phyloP scores from a whole-genome alignment of 2,888 invertebrate genomes.

The Athalia cordata region DNA sequence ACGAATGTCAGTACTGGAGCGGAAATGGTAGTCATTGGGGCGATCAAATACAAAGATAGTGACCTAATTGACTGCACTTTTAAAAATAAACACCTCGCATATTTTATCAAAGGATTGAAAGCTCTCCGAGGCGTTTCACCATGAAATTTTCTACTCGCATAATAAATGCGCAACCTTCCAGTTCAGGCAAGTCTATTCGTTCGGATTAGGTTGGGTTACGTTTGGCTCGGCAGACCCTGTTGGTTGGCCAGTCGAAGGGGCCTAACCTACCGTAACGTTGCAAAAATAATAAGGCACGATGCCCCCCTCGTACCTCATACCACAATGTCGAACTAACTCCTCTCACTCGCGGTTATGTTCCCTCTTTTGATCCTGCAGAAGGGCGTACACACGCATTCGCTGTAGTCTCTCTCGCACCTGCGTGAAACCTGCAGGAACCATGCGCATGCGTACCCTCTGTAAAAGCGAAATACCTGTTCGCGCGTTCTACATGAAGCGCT shows the following conservation, averaged over 20 bases:
- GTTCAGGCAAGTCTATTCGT: background rate
- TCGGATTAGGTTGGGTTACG: slow-evolving; percentile 28
- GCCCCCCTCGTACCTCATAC: background rate
- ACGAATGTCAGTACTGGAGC: slow-evolving; percentile 19
- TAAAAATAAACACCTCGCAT: slow-evolving; percentile 32
- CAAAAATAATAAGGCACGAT: slow-evolving; percentile 20
- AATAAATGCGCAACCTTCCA: slow-evolving; percentile 64
- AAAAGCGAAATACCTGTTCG: background rate
- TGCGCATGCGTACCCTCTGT: slow-evolving; percentile 14
- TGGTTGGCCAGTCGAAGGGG: background rate
- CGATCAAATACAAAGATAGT: slow-evolving; percentile 30
- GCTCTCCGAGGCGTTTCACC: slow-evolving; percentile 63
- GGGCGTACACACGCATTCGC: background rate
- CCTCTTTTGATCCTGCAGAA: background rate
- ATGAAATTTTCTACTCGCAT: slow-evolving; percentile 71
- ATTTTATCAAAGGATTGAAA: slow-evolving; percentile 69
- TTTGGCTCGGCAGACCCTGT: background rate
- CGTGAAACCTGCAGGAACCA: background rate
- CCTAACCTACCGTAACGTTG: slow-evolving; percentile 42
- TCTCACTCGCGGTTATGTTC: no score
- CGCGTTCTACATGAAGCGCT: background rate
- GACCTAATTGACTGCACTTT: slow-evolving; percentile 45
- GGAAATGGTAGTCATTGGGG: slow-evolving; percentile 32
- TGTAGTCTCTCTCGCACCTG: slow-evolving; percentile 10
- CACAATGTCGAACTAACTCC: no score